A percentile compares a stretch with the other conserved stretches of the same genome.
Evolutionary conservation across 2,797 vertebrate genomes (phyloP).

Genomic region (Pangasius djambal): DNA sequence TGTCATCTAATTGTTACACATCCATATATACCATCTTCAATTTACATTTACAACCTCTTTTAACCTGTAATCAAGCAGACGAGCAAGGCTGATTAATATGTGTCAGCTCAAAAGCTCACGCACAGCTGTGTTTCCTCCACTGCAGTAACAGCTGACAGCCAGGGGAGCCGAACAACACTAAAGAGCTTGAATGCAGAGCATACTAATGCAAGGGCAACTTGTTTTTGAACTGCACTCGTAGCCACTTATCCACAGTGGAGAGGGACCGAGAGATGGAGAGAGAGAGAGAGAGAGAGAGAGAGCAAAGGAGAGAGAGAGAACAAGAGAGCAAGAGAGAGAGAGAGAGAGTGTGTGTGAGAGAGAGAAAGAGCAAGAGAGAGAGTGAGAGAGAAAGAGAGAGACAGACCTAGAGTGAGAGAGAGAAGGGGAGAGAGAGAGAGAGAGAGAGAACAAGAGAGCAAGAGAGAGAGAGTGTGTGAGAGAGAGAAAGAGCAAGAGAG

Average conservation of each 20-base stretch:
- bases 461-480: too few relatives aligned
- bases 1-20: neutral
- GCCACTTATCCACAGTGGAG: neutral
- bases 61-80: neutral
- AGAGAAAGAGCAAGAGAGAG: neutral
- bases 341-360: neutral
- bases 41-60: neutral
- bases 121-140: neutral
- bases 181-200: slow-evolving; percentile 9
- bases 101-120: neutral
- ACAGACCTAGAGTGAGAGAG: too few relatives aligned
- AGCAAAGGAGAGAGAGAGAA: neutral
- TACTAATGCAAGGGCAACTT: neutral
- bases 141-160: neutral
- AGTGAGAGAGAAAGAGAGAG: too few relatives aligned
- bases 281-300: neutral
- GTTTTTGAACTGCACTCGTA: neutral
- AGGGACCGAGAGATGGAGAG: neutral
- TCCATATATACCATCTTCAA: neutral
- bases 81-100: neutral
- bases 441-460: too few relatives aligned
- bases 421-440: too few relatives aligned
- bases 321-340: neutral
- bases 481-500: too few relatives aligned
- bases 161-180: neutral